Evolutionary conservation across 2,797 vertebrate species (phyloP).

Genomic region (Bryconaethiops microstoma): DNA sequence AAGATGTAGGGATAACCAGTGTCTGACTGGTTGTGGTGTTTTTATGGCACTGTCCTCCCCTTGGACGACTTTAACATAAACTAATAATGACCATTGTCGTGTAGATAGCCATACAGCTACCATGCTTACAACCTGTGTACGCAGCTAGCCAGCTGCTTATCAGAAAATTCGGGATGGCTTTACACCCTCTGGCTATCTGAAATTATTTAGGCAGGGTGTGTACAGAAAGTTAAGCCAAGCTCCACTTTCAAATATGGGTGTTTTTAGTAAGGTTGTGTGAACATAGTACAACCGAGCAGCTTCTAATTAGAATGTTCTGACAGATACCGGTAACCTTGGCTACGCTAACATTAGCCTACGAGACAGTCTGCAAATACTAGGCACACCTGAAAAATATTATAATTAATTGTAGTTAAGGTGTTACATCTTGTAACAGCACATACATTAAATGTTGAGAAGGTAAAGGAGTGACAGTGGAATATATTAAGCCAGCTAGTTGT

Average conservation of each 20-base stretch:
- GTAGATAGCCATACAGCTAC: conserved; percentile 8
- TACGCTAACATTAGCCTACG: conserved; percentile 41
- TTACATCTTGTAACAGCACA: too few relatives aligned
- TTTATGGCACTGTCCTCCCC: too few relatives aligned
- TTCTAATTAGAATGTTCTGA: conserved; percentile 21
- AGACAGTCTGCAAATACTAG: conserved; percentile 52
- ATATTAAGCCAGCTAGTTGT: too few relatives aligned
- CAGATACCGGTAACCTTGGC: conserved; percentile 22
- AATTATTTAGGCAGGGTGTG: neutral
- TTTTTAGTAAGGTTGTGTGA: neutral
- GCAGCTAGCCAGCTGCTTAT: neutral
- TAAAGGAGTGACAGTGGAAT: too few relatives aligned
- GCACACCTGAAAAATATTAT: too few relatives aligned
- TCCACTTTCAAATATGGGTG: neutral
- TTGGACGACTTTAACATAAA: neutral
- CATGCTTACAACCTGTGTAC: conserved; percentile 9
- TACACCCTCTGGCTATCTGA: neutral
- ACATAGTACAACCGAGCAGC: neutral
- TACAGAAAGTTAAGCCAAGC: neutral
- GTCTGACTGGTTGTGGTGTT: neutral
- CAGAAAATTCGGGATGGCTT: neutral
- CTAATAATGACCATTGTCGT: too few relatives aligned
- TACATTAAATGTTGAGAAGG: too few relatives aligned
- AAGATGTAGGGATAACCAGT: neutral
- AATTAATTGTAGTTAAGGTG: too few relatives aligned